phyloP scores from a whole-genome alignment of 2,797 vertebrate genomes.

The Threskiornis aethiopicus region DNA sequence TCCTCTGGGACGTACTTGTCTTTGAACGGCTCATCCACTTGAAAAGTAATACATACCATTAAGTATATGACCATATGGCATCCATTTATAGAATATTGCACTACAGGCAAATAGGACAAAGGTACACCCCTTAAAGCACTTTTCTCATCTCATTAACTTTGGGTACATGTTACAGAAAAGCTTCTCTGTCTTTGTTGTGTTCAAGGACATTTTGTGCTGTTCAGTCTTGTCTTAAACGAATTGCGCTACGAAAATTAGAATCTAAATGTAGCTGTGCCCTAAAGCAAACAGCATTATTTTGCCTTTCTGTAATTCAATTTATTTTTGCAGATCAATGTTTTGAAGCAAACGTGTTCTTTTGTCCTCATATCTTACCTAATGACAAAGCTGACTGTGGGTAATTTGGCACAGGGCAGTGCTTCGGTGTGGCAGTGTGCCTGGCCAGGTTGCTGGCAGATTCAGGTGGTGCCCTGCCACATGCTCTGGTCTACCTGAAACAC shows the following conservation, averaged over 20 bases:
- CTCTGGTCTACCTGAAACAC: background rate
- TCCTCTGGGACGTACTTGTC: slow-evolving; percentile 22
- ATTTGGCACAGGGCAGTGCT: background rate
- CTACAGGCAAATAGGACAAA: slow-evolving; percentile 33
- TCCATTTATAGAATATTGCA: slow-evolving; percentile 55
- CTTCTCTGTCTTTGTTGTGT: background rate
- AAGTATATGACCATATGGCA: slow-evolving; percentile 53
- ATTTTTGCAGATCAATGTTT: slow-evolving; percentile 31
- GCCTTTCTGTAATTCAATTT: slow-evolving; percentile 45
- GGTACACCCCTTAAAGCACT: slow-evolving; percentile 19
- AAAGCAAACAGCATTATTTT: slow-evolving; percentile 44
- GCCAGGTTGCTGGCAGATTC: background rate
- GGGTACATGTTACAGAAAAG: slow-evolving; percentile 1
- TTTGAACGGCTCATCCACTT: slow-evolving; percentile 54
- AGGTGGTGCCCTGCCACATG: background rate
- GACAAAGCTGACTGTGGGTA: background rate
- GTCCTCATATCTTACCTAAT: background rate
- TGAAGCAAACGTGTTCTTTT: background rate
- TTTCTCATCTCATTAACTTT: slow-evolving; percentile 45
- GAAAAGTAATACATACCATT: slow-evolving; percentile 39
- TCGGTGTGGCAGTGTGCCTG: background rate
- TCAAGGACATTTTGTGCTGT: slow-evolving; percentile 38
- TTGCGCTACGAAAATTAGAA: slow-evolving; percentile 39
- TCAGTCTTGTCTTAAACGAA: slow-evolving; percentile 18
- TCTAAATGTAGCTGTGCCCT: slow-evolving; percentile 29